Conservation (phyloP, 2,113 vertebrate genomes). For the Cepphus grylle region DNA sequence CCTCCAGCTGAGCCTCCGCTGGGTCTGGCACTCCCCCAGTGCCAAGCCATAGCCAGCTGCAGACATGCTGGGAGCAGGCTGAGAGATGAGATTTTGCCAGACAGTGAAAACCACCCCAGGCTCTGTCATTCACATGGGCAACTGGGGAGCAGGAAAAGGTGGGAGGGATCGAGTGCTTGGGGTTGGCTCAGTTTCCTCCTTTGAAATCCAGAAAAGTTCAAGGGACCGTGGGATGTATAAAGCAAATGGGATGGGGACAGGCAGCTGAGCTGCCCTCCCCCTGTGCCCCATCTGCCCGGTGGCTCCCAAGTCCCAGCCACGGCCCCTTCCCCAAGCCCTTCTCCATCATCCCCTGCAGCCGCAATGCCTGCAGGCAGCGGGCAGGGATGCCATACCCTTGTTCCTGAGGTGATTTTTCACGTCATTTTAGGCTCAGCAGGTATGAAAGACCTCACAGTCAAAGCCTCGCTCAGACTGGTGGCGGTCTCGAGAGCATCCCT, state of each 20-base stretch:
- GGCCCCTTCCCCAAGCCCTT: not conserved
- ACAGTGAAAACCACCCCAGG: not conserved
- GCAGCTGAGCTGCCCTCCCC: not conserved
- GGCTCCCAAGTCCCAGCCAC: rapidly evolving
- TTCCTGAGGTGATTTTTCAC: not conserved
- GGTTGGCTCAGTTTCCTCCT: not conserved
- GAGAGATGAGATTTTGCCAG: not conserved
- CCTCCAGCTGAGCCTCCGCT: not conserved
- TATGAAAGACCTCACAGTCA: not conserved
- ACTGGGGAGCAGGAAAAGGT: rapidly evolving
- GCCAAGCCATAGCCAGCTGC: not conserved
- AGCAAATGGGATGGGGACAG: not conserved
- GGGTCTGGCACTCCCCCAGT: rapidly evolving
- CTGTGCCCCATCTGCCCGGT: rapidly evolving
- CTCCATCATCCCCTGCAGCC: not conserved
- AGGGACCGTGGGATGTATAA: rapidly evolving
- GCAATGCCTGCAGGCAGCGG: not conserved
- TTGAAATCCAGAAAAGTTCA: not conserved
- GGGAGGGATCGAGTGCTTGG: rapidly evolving
- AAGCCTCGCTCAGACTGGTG: not conserved
- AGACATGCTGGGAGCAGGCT: not conserved
- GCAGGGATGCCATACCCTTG: not conserved
- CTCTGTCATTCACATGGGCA: rapidly evolving
- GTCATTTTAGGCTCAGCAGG: not conserved
- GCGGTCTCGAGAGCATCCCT: not conserved